These are phyloP conservation scores for Sturmia bella DNA, from an alignment of 2,888 invertebrate species.

Conservation along the genomic window DNA sequence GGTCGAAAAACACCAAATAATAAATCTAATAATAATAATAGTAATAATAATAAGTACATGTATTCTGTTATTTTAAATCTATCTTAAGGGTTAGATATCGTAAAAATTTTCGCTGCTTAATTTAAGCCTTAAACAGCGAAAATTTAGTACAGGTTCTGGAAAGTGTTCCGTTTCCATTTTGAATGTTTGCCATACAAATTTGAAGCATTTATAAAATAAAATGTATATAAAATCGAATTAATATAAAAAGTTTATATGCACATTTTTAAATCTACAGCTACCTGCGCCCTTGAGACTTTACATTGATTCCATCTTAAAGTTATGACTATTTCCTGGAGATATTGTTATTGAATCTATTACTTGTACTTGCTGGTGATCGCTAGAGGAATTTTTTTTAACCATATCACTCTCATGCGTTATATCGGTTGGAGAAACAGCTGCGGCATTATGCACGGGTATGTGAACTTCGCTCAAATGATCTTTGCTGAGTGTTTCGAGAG, in stretches of 20 bases:
- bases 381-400: conserved; percentile 58
- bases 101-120: too few species aligned
- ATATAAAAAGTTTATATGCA: conserved; percentile 22
- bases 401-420: conserved; percentile 46
- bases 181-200: too few species aligned
- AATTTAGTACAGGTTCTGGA: too few species aligned
- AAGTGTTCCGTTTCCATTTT: too few species aligned
- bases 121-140: too few species aligned
- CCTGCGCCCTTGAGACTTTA: conserved; percentile 71
- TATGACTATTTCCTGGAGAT: conserved; percentile 78
- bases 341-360: conserved; percentile 81
- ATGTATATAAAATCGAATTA: neutral
- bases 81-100: too few species aligned
- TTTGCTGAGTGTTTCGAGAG: conserved; percentile 71
- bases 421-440: conserved; percentile 71
- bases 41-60: too few species aligned
- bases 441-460: conserved; percentile 68
- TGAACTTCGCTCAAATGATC: conserved; percentile 62
- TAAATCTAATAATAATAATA: too few species aligned
- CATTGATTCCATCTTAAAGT: conserved; percentile 82
- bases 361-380: conserved; percentile 74
- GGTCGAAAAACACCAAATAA: too few species aligned
- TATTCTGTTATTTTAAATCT: too few species aligned
- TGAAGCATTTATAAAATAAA: too few species aligned
- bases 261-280: conserved; percentile 21